These are phyloP conservation scores for Beris morrisii DNA, from an alignment of 2,888 invertebrate species.

Conservation along the genomic window DNA sequence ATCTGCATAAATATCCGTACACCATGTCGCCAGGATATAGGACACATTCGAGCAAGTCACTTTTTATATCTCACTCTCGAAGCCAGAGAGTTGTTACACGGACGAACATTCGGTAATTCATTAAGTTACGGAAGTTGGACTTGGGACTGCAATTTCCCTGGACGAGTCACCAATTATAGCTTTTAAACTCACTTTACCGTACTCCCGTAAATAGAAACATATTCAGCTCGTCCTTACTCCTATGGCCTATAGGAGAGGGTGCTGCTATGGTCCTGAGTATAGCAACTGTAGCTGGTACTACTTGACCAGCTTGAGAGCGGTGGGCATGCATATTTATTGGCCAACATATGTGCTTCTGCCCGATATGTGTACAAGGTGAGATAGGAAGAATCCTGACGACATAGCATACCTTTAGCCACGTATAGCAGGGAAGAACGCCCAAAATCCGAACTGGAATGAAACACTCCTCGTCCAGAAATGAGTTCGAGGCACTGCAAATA, in stretches of 20 bases:
- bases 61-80: slow-evolving; percentile 20
- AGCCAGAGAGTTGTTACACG: slow-evolving; percentile 22
- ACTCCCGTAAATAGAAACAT: slow-evolving; percentile 43
- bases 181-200: slow-evolving; percentile 44
- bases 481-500: slow-evolving; percentile 33
- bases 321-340: slow-evolving; percentile 53
- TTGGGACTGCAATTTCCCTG: slow-evolving; percentile 58
- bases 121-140: slow-evolving; percentile 58
- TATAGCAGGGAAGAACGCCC: not conserved
- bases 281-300: slow-evolving; percentile 13
- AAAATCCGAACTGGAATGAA: not conserved
- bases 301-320: slow-evolving; percentile 9
- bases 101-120: slow-evolving; percentile 50
- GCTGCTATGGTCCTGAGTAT: not conserved
- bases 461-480: not conserved
- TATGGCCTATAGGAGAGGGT: too few relatives aligned
- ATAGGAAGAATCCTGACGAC: not conserved
- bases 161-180: slow-evolving; percentile 49
- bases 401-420: not conserved
- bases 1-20: too few relatives aligned
- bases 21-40: too few relatives aligned
- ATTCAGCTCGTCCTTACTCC: slow-evolving; percentile 12
- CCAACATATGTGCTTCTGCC: slow-evolving; percentile 45
- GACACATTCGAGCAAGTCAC: slow-evolving; percentile 13
- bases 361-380: slow-evolving; percentile 29